These are phyloP conservation scores for Orchesella flavescens DNA, from an alignment of 2,888 invertebrate species.

Conservation along the genomic window DNA sequence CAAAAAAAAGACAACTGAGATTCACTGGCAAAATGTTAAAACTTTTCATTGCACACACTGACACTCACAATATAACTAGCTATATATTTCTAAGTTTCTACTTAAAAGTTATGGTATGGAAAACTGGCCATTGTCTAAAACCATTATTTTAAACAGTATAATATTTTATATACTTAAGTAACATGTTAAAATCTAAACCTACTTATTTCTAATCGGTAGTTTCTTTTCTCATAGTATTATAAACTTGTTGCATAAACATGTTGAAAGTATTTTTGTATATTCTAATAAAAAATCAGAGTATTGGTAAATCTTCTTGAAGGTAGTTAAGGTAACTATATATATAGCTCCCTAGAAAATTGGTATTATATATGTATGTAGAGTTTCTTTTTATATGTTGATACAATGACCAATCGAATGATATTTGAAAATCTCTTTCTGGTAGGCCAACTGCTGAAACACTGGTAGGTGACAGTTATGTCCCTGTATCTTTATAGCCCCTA, in stretches of 20 bases:
- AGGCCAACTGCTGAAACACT: background rate
- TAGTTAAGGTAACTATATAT: no score
- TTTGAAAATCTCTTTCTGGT: slow-evolving; percentile 42
- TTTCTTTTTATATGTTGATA: slow-evolving; percentile 9
- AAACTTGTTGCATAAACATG: background rate
- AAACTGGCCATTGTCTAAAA: slow-evolving; percentile 63
- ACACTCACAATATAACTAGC: slow-evolving; percentile 32
- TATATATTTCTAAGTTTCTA: background rate
- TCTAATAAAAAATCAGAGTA: slow-evolving; percentile 34
- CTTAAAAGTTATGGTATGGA: slow-evolving; percentile 47
- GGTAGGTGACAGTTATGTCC: no score
- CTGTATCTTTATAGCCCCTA: no score
- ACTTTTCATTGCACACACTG: slow-evolving; percentile 62
- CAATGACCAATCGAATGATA: no score
- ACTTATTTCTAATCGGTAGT: no score
- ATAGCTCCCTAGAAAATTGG: no score
- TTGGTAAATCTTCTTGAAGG: slow-evolving; percentile 5
- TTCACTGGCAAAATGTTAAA: slow-evolving; percentile 64
- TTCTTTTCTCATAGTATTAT: background rate
- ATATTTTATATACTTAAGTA: slow-evolving; percentile 1
- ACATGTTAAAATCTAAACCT: no score
- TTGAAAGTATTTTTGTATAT: slow-evolving; percentile 18
- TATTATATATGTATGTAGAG: background rate
- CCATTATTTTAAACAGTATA: slow-evolving; percentile 33
- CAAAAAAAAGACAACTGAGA: slow-evolving; percentile 45